phyloP scores from a whole-genome alignment of 1,140 invertebrate species.

The Sipha flava region DNA sequence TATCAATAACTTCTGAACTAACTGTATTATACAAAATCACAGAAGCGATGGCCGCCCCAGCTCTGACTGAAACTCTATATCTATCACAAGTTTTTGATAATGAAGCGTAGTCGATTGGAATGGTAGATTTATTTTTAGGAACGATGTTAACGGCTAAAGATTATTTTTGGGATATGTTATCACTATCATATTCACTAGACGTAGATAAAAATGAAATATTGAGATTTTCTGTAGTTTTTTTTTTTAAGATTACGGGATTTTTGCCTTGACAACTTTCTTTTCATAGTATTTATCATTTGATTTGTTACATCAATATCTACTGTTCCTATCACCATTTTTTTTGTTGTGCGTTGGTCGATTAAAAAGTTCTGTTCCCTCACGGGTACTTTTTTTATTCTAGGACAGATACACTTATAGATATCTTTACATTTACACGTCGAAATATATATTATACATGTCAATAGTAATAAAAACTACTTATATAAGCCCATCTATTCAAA shows the following conservation, averaged over 20 bases:
- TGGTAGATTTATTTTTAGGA: background rate
- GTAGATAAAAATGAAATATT: background rate
- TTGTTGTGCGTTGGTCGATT: conserved; percentile 7
- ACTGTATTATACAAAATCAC: background rate
- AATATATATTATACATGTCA: no score
- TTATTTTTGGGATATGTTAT: no score
- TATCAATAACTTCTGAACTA: no score
- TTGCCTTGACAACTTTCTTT: background rate
- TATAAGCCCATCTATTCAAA: no score
- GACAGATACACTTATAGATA: background rate
- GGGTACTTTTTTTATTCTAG: background rate
- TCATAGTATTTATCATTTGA: background rate
- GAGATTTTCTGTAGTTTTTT: background rate
- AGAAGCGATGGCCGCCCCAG: background rate
- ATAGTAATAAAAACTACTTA: no score
- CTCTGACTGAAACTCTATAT: background rate
- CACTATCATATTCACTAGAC: background rate
- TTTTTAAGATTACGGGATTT: background rate
- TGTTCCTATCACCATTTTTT: background rate
- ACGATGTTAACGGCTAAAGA: background rate
- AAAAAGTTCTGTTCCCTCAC: background rate
- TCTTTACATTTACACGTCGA: conserved; percentile 1
- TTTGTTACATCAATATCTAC: background rate
- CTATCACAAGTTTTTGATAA: background rate
- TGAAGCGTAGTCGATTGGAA: background rate